Percentiles rank a stretch among this genome's conserved stretches.
phyloP scores from a whole-genome alignment of 2,113 vertebrate genomes.

The Neofelis nebulosa region DNA sequence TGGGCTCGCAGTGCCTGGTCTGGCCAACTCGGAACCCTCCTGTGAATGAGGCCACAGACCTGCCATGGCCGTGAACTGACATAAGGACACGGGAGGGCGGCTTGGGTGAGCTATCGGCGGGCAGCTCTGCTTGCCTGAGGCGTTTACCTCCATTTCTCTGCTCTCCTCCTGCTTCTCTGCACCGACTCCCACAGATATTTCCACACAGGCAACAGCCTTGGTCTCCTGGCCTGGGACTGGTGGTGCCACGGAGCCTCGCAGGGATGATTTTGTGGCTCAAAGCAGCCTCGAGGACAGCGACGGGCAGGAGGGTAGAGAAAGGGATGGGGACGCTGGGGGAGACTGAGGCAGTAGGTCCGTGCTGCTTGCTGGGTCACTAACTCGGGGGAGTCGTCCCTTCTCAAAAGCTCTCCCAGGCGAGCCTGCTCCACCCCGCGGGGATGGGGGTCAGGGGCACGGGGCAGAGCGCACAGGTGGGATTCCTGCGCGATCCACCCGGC shows the following conservation, averaged over 20 bases:
- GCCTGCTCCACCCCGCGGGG: neutral
- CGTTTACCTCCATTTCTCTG: neutral
- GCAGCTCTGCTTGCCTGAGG: neutral
- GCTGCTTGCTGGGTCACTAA: neutral
- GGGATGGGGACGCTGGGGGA: neutral
- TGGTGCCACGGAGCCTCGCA: neutral
- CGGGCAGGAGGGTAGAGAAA: neutral
- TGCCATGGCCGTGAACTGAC: neutral
- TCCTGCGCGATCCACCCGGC: neutral
- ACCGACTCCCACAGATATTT: neutral
- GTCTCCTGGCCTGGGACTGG: neutral
- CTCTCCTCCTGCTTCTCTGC: neutral
- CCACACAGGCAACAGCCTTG: neutral
- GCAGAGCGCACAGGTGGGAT: conserved; percentile 36
- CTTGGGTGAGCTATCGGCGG: neutral
- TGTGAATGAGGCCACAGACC: neutral
- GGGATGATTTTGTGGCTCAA: neutral
- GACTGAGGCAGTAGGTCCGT: neutral
- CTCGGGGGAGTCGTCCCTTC: neutral
- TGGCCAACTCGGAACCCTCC: neutral
- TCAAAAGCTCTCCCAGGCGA: neutral
- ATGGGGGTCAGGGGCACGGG: neutral
- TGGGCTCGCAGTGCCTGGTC: neutral
- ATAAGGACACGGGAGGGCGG: neutral
- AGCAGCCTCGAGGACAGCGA: neutral